Evolutionary conservation across 1,140 invertebrate species (phyloP).

Genomic region (Bradysia coprophila): DNA sequence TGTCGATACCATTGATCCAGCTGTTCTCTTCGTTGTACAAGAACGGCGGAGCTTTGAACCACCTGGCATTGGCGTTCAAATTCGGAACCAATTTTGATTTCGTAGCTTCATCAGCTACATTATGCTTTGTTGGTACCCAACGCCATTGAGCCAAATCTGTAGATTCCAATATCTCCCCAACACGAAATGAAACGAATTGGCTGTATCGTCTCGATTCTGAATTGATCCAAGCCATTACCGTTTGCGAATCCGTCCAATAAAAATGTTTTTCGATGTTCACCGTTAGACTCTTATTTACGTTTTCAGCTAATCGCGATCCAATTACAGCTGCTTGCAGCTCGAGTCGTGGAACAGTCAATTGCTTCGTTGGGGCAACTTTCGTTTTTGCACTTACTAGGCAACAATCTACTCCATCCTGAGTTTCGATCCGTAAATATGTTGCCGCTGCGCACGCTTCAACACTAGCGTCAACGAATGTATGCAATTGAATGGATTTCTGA

Average conservation of each 20-base stretch:
- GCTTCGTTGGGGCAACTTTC: constrained; percentile 17
- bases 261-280: background rate
- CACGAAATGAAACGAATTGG: constrained; percentile 6
- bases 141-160: too few species aligned
- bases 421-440: constrained; percentile 1
- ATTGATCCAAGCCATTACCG: constrained; percentile 10
- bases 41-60: too few species aligned
- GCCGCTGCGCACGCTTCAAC: background rate
- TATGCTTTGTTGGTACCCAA: too few species aligned
- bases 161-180: too few species aligned
- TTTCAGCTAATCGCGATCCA: constrained; percentile 10
- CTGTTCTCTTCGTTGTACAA: too few species aligned
- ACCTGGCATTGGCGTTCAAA: too few species aligned
- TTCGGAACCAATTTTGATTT: too few species aligned
- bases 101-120: too few species aligned
- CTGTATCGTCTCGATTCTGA: constrained; percentile 8
- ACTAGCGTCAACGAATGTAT: constrained; percentile 6
- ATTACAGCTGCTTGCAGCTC: constrained; percentile 23
- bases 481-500: background rate
- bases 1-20: too few species aligned
- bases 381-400: constrained; percentile 10
- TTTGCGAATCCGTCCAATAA: constrained; percentile 9
- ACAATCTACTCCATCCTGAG: background rate
- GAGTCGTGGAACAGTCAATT: constrained; percentile 17
- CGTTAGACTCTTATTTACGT: background rate